A percentile compares a stretch with the other conserved stretches of the same genome.
Evolutionary conservation across 1,140 invertebrate species (phyloP).

Genomic region (Arctopsyche grandis): DNA sequence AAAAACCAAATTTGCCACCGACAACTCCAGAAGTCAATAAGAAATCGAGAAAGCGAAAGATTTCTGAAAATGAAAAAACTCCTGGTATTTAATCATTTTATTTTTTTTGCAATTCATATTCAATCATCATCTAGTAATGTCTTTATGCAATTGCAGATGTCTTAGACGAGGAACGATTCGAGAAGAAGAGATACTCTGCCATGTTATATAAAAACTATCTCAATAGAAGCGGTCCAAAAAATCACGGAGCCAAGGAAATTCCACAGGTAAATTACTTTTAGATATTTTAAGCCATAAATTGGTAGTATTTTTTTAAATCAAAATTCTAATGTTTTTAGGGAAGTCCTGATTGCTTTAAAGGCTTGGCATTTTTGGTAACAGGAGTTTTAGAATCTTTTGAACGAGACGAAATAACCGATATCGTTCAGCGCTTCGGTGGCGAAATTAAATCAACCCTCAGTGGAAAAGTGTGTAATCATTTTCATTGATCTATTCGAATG

Average conservation of each 20-base stretch:
- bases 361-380: constrained; percentile 84
- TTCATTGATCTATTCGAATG: neutral
- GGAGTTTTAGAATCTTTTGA: constrained; percentile 91
- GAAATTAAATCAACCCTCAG: constrained; percentile 78
- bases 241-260: constrained; percentile 84
- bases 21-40: neutral
- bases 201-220: constrained; percentile 78
- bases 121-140: neutral
- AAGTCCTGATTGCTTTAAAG: constrained; percentile 76
- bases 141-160: constrained; percentile 58
- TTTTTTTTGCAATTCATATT: constrained; percentile 20
- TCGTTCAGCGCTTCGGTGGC: constrained; percentile 86
- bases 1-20: neutral
- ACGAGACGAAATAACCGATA: constrained; percentile 77
- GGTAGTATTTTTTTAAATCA: neutral
- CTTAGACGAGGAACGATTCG: constrained; percentile 71
- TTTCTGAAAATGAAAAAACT: constrained; percentile 12
- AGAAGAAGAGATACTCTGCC: constrained; percentile 72
- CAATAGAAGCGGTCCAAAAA: constrained; percentile 77
- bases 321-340: constrained; percentile 71
- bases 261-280: constrained; percentile 70
- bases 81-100: neutral
- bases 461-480: constrained; percentile 67
- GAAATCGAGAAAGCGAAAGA: constrained; percentile 14
- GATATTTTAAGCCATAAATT: constrained; percentile 30